Percentiles rank a stretch among this genome's conserved stretches.
These are phyloP conservation scores for Melinopterus prodromus DNA, from an alignment of 2,888 invertebrate species.

Conservation along the genomic window DNA sequence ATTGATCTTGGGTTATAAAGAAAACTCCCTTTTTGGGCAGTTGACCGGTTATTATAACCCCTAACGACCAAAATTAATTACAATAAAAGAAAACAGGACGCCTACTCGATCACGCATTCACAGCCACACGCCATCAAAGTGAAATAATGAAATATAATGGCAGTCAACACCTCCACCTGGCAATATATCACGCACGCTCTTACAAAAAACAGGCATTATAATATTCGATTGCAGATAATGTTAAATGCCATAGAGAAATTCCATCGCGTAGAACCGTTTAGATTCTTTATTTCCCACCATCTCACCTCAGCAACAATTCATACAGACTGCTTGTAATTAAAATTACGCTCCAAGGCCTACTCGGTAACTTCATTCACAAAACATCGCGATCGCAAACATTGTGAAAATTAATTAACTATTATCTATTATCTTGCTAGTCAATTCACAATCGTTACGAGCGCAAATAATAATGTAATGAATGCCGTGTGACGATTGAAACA, in stretches of 20 bases:
- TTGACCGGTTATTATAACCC: too few species aligned
- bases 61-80: too few species aligned
- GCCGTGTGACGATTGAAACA: background rate
- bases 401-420: background rate
- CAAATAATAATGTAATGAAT: background rate
- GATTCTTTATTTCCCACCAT: too few species aligned
- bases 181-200: background rate
- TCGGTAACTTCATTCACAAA: background rate
- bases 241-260: background rate
- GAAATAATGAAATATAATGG: background rate
- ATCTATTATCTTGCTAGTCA: background rate
- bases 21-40: too few species aligned
- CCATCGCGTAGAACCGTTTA: background rate
- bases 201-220: background rate
- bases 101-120: too few species aligned
- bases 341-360: background rate
- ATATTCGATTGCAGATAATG: background rate
- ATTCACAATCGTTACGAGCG: background rate
- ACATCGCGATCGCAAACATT: background rate
- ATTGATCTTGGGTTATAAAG: too few species aligned
- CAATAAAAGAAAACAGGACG: too few species aligned
- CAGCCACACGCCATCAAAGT: too few species aligned
- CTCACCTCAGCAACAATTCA: too few species aligned
- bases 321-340: background rate
- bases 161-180: background rate